These are phyloP conservation scores for Drosophila athabasca DNA, from an alignment of 1,140 invertebrate species.

Conservation along the genomic window DNA sequence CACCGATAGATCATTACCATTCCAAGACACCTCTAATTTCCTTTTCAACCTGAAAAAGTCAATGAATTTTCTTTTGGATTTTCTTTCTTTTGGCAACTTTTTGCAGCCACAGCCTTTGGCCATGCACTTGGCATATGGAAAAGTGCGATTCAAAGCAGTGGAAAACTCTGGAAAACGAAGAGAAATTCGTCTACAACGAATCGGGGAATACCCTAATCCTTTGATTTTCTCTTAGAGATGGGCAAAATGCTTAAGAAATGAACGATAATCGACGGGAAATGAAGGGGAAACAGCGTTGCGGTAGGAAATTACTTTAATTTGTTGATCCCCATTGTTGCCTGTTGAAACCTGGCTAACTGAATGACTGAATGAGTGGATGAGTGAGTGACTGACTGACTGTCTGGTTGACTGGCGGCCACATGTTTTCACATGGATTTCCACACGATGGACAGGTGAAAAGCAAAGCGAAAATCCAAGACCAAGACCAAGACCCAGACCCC, in stretches of 20 bases:
- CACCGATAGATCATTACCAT: too few relatives aligned
- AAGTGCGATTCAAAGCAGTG: slow-evolving; percentile 62
- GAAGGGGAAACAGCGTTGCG: slow-evolving; percentile 60
- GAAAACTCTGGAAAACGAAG: slow-evolving; percentile 26
- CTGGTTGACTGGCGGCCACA: slow-evolving; percentile 70
- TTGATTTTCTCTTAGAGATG: too few relatives aligned
- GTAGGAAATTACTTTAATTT: slow-evolving; percentile 82
- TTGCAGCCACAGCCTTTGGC: slow-evolving; percentile 11
- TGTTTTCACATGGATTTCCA: slow-evolving; percentile 81
- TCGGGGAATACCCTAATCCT: slow-evolving; percentile 4
- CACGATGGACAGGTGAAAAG: slow-evolving; percentile 79
- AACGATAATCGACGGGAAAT: slow-evolving; percentile 20
- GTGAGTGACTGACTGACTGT: slow-evolving; percentile 43
- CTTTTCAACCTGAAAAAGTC: too few relatives aligned
- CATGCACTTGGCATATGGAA: slow-evolving; percentile 65
- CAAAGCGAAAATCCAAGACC: slow-evolving; percentile 59
- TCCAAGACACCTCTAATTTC: too few relatives aligned
- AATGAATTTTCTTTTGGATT: not conserved
- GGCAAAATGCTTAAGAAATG: slow-evolving; percentile 22
- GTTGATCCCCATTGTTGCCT: slow-evolving; percentile 63
- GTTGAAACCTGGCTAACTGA: slow-evolving; percentile 73
- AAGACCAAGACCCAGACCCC: slow-evolving; percentile 38
- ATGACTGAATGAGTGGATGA: slow-evolving; percentile 62
- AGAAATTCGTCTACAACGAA: slow-evolving; percentile 12
- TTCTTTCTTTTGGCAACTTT: slow-evolving; percentile 35